These are phyloP conservation scores for Morelia viridis DNA, from an alignment of 2,797 vertebrate species.

Conservation along the genomic window DNA sequence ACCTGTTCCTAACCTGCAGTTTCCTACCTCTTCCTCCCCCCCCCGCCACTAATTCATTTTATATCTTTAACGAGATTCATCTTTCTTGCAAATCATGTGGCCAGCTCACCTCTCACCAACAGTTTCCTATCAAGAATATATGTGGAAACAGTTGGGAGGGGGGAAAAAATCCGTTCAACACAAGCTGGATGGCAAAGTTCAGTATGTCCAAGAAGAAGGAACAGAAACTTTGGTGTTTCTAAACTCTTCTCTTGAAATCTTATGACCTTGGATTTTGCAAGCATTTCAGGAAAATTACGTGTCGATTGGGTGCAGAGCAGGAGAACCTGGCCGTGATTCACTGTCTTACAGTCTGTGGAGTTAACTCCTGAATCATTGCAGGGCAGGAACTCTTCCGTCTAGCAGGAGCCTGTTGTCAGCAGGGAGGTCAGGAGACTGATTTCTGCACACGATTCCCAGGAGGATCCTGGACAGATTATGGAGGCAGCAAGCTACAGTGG, in stretches of 20 bases:
- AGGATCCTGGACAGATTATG: not conserved
- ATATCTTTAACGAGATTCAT: not conserved
- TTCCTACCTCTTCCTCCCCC: too few relatives aligned
- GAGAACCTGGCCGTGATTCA: constrained; percentile 75
- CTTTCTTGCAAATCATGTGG: not conserved
- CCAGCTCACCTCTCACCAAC: constrained; percentile 11
- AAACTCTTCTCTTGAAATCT: constrained; percentile 70
- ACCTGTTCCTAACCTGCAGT: too few relatives aligned
- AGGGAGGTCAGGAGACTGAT: not conserved
- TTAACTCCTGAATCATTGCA: constrained; percentile 68
- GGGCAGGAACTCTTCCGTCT: constrained; percentile 38
- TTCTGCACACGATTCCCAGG: not conserved
- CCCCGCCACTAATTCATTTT: fast-evolving
- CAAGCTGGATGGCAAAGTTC: constrained; percentile 64
- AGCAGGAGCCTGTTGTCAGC: not conserved
- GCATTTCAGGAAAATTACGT: constrained; percentile 68
- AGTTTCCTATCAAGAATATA: constrained; percentile 12
- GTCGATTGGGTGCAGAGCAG: constrained; percentile 40
- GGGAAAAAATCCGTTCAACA: constrained; percentile 47
- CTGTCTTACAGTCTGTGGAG: constrained; percentile 47
- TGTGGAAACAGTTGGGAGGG: constrained; percentile 40
- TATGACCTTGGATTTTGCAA: constrained; percentile 80
- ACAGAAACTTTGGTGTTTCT: constrained; percentile 75
- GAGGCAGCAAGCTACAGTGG: not conserved
- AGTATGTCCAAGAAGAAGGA: constrained; percentile 73